phyloP scores from a whole-genome alignment of 2,888 invertebrate genomes.

The Melanargia galathea region DNA sequence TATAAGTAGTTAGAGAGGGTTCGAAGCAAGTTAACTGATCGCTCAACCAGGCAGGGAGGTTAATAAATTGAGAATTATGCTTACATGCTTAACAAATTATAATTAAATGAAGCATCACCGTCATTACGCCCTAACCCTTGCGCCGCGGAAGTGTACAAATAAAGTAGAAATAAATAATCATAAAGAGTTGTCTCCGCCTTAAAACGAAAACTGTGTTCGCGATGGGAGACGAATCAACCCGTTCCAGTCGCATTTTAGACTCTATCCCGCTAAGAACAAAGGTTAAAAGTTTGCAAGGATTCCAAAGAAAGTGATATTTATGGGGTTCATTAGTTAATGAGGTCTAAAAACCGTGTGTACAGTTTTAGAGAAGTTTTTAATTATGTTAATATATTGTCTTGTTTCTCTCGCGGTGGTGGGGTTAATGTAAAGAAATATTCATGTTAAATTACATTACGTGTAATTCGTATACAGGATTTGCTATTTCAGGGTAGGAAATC shows the following conservation, averaged over 20 bases:
- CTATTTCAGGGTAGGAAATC: not conserved
- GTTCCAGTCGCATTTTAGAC: slow-evolving; percentile 24
- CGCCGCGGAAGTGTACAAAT: slow-evolving; percentile 46
- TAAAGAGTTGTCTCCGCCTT: slow-evolving; percentile 66
- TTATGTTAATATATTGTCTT: slow-evolving; percentile 38
- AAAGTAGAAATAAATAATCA: slow-evolving; percentile 66
- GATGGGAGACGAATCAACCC: slow-evolving; percentile 34
- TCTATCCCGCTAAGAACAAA: slow-evolving; percentile 15
- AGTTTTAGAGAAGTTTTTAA: slow-evolving; percentile 41
- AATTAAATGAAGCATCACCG: slow-evolving; percentile 28
- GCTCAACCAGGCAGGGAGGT: slow-evolving; percentile 4
- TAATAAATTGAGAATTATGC: slow-evolving; percentile 21
- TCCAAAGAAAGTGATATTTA: slow-evolving; percentile 78
- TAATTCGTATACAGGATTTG: slow-evolving; percentile 16
- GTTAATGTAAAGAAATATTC: slow-evolving; percentile 19
- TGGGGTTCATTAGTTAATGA: slow-evolving; percentile 65
- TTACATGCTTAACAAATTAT: slow-evolving; percentile 20
- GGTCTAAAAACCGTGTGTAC: slow-evolving; percentile 48
- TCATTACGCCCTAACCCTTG: slow-evolving; percentile 40
- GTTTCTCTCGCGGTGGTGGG: slow-evolving; percentile 8
- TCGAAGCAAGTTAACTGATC: not conserved
- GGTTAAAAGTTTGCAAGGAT: slow-evolving; percentile 48
- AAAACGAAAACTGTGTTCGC: slow-evolving; percentile 78
- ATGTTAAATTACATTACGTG: slow-evolving; percentile 12
- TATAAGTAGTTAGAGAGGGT: not conserved